phyloP scores from a whole-genome alignment of 2,113 vertebrate genomes.

The Chloropsis hardwickii region DNA sequence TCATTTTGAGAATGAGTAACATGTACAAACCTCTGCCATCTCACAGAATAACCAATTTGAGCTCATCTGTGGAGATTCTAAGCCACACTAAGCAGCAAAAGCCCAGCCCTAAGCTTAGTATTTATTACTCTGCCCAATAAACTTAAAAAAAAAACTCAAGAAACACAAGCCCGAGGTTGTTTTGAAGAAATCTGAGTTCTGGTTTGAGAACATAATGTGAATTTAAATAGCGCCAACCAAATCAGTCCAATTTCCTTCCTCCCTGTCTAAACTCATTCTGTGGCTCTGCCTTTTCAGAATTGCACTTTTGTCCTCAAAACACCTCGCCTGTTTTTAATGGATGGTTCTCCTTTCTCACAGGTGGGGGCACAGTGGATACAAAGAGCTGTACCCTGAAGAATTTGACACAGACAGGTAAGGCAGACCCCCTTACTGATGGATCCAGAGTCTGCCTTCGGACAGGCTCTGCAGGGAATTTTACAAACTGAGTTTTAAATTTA shows the following conservation, averaged over 20 bases:
- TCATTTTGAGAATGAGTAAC: neutral
- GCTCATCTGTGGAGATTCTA: neutral
- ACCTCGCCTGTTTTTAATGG: neutral
- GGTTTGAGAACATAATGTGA: neutral
- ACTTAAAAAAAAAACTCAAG: neutral
- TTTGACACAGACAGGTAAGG: constrained; percentile 89
- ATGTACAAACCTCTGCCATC: neutral
- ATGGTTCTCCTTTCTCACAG: constrained; percentile 57
- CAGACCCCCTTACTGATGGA: neutral
- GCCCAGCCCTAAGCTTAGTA: neutral
- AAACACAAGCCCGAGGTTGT: neutral
- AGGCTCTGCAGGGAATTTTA: neutral
- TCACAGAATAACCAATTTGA: neutral
- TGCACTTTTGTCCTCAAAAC: neutral
- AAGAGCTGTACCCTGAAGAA: constrained; percentile 95
- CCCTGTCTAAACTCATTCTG: neutral
- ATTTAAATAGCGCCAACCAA: neutral
- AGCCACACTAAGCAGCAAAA: neutral
- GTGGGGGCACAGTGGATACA: constrained; percentile 98
- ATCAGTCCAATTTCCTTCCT: neutral
- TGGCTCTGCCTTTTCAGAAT: neutral
- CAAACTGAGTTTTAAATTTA: neutral
- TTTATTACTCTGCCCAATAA: neutral
- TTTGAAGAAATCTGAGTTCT: neutral
- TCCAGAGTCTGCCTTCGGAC: neutral